Conservation (phyloP, 2,113 vertebrate genomes). For the Puffinus mauretanicus region DNA sequence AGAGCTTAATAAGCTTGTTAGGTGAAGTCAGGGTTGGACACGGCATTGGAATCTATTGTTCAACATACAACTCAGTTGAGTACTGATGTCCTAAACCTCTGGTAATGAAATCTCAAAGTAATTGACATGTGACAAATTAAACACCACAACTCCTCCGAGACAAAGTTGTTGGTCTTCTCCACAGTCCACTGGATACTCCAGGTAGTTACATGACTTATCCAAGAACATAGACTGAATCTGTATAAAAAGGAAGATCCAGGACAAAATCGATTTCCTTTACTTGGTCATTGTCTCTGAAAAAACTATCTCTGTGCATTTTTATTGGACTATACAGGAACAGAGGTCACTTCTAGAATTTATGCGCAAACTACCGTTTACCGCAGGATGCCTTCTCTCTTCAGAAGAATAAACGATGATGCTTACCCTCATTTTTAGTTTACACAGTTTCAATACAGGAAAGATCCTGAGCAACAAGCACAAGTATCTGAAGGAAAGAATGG, state of each 20-base stretch:
- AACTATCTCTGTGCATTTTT: not conserved
- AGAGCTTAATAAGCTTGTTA: not conserved
- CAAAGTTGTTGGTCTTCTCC: not conserved
- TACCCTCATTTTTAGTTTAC: not conserved
- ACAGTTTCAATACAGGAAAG: not conserved
- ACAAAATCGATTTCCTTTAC: not conserved
- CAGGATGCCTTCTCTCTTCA: not conserved
- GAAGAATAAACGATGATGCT: not conserved
- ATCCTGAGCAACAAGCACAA: not conserved
- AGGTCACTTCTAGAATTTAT: not conserved
- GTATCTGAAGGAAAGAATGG: not conserved
- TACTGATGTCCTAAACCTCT: not conserved
- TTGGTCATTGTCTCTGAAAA: not conserved
- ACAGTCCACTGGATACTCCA: not conserved
- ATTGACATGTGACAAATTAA: not conserved
- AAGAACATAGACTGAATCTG: not conserved
- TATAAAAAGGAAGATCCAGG: too few relatives aligned
- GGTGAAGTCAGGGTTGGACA: not conserved
- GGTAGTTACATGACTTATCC: not conserved
- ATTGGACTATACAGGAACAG: not conserved
- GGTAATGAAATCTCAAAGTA: not conserved
- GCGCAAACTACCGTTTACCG: not conserved
- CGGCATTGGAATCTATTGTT: not conserved
- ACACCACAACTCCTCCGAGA: not conserved
- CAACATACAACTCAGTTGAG: not conserved